These are phyloP conservation scores for Eristalinus sepulchralis DNA, from an alignment of 2,888 invertebrate genomes.

Conservation along the genomic window DNA sequence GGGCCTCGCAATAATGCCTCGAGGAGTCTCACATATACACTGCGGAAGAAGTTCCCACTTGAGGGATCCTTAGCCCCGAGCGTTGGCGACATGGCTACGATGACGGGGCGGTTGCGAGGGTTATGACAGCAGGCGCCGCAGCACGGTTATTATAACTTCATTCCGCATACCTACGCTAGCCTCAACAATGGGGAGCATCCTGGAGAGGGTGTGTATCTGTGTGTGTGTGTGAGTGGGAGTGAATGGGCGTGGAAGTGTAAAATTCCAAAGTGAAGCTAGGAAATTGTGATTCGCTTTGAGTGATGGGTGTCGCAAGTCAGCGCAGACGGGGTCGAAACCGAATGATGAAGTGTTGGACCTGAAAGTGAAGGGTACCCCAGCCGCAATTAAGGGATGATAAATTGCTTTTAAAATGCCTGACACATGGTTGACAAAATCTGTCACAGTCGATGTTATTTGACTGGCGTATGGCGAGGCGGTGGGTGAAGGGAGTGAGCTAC, in stretches of 20 bases:
- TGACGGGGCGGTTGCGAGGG: slow-evolving; percentile 3
- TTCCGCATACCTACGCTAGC: slow-evolving; percentile 24
- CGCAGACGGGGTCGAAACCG: slow-evolving; percentile 1
- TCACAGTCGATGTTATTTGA: slow-evolving; percentile 41
- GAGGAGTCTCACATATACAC: slow-evolving; percentile 17
- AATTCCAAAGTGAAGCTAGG: slow-evolving; percentile 45
- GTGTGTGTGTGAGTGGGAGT: background rate
- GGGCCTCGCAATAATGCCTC: slow-evolving; percentile 33
- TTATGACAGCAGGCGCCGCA: slow-evolving; percentile 25
- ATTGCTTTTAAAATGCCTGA: slow-evolving; percentile 64
- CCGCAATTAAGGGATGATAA: slow-evolving; percentile 67
- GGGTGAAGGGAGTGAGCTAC: background rate
- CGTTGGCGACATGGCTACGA: background rate
- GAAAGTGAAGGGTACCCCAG: slow-evolving; percentile 51
- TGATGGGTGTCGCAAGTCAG: slow-evolving; percentile 54
- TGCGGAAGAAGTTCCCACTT: slow-evolving; percentile 42
- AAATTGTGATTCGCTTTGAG: slow-evolving; percentile 61
- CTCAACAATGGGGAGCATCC: background rate
- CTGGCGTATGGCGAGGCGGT: slow-evolving; percentile 1
- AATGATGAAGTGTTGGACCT: slow-evolving; percentile 52
- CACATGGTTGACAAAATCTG: slow-evolving; percentile 56
- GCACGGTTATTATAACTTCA: slow-evolving; percentile 59
- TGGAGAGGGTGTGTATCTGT: background rate
- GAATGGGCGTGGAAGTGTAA: slow-evolving; percentile 23
- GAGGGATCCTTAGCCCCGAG: slow-evolving; percentile 30